Evolutionary conservation across 2,113 vertebrate genomes (phyloP).

Genomic region (Myotis brandtii): DNA sequence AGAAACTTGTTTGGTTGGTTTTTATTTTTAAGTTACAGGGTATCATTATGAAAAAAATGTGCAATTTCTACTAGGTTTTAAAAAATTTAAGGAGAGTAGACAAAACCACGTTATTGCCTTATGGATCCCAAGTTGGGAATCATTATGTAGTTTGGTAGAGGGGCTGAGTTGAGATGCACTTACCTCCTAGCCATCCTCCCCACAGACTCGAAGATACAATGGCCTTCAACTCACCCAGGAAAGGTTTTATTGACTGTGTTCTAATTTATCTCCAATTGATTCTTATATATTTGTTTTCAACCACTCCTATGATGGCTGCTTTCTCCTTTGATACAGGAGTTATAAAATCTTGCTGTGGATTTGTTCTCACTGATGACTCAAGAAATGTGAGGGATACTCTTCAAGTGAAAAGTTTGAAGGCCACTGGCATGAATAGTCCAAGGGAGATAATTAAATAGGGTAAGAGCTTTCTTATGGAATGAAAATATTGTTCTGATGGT

Average conservation of each 20-base stretch:
- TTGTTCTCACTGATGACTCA: background rate
- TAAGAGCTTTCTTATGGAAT: background rate
- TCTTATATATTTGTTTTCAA: background rate
- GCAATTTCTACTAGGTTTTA: background rate
- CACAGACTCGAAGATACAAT: background rate
- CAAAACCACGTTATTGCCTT: background rate
- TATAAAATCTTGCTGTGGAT: slow-evolving; percentile 13
- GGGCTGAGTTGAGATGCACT: background rate
- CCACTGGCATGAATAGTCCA: background rate
- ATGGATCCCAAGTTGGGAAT: background rate
- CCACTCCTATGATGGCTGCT: background rate
- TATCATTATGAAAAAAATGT: background rate
- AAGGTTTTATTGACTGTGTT: background rate
- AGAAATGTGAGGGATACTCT: background rate
- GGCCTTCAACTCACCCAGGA: background rate
- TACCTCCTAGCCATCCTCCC: background rate
- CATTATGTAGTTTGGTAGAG: background rate
- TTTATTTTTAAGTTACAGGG: background rate
- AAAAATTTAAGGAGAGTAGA: background rate
- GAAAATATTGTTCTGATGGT: background rate
- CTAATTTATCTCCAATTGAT: background rate
- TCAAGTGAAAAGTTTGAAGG: background rate
- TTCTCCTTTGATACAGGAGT: background rate
- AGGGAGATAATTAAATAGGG: background rate
- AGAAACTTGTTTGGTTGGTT: background rate